Evolutionary conservation across 2,113 vertebrate species (phyloP).

Genomic region (Nyctibius bracteatus): DNA sequence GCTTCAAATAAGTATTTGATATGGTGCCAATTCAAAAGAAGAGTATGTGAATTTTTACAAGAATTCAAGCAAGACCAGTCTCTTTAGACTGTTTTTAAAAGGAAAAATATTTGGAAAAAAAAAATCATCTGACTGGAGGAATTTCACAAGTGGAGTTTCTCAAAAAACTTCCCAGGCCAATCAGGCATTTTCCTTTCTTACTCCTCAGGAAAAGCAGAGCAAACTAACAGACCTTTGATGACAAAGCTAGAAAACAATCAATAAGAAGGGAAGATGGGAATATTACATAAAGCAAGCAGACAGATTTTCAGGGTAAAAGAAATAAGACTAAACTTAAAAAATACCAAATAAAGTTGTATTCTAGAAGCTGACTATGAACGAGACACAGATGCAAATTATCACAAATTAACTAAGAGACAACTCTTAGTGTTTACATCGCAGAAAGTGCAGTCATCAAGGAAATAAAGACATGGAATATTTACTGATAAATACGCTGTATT

Average conservation of each 20-base stretch:
- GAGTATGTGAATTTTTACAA: conserved; percentile 19
- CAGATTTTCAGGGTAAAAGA: background rate
- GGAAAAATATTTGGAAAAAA: background rate
- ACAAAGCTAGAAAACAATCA: background rate
- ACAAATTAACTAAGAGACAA: background rate
- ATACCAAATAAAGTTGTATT: background rate
- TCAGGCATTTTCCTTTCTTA: background rate
- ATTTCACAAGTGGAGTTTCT: background rate
- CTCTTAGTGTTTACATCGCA: background rate
- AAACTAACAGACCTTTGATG: background rate
- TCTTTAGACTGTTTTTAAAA: background rate
- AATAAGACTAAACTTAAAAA: background rate
- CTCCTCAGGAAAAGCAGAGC: background rate
- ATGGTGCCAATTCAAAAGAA: background rate
- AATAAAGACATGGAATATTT: background rate
- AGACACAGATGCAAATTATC: background rate
- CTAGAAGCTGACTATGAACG: background rate
- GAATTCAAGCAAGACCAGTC: background rate
- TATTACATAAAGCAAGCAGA: background rate
- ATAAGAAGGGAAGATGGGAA: background rate
- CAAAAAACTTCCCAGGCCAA: background rate
- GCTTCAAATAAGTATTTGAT: conserved; percentile 4
- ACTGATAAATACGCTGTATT: background rate
- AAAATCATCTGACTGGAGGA: background rate
- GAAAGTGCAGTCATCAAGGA: background rate